Evolutionary conservation across 2,888 invertebrate genomes (phyloP).

Genomic region (Sacculina carcini): DNA sequence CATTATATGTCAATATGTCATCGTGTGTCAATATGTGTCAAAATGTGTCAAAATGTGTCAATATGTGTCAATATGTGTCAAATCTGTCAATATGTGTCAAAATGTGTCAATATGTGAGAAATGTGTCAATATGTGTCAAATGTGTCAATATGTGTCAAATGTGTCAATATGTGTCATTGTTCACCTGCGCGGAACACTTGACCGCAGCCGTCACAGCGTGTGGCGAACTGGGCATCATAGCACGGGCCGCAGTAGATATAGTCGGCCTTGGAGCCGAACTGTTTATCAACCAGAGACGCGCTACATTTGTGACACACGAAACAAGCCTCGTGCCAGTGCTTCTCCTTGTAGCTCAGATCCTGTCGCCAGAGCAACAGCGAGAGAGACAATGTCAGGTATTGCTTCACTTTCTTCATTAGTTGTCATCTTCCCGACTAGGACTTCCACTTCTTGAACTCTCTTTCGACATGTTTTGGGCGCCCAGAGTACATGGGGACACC

Average conservation of each 20-base stretch:
- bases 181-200: constrained; percentile 96
- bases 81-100: too few species aligned
- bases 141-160: too few species aligned
- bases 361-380: constrained; percentile 23
- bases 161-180: too few species aligned
- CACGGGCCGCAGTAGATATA: constrained; percentile 98
- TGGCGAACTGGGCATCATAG: constrained; percentile 97
- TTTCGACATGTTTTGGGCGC: too few species aligned
- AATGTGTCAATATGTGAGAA: too few species aligned
- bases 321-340: constrained; percentile 99
- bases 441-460: too few species aligned
- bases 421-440: neutral
- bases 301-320: constrained; percentile 97
- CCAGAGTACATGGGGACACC: too few species aligned
- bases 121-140: too few species aligned
- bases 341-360: constrained; percentile 99
- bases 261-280: constrained; percentile 96
- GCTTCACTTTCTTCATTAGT: neutral
- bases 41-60: too few species aligned
- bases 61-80: too few species aligned
- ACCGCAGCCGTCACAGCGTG: constrained; percentile 93
- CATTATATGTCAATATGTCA: too few species aligned
- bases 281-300: constrained; percentile 93
- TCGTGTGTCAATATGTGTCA: too few species aligned
- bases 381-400: neutral